Conservation (phyloP, 2,888 invertebrate species). For the Archips crataeganus region DNA sequence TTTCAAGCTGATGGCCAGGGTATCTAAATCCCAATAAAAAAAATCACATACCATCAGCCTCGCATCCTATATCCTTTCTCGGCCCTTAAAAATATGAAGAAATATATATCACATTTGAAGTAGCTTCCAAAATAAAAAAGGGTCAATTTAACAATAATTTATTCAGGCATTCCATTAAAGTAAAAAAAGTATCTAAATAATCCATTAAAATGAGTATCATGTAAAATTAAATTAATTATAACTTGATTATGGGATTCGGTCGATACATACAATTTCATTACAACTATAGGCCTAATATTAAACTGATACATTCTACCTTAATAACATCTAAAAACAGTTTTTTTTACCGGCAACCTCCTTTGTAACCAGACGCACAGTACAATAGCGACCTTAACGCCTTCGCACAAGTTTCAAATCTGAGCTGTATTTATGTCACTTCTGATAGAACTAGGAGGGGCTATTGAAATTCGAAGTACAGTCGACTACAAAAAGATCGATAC, state of each 20-base stretch:
- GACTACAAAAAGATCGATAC: too few species aligned
- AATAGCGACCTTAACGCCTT: background rate
- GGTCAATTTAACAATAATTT: constrained; percentile 52
- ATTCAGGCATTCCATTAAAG: constrained; percentile 44
- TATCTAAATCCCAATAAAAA: too few species aligned
- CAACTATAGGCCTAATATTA: constrained; percentile 23
- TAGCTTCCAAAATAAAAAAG: constrained; percentile 31
- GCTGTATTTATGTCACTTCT: background rate
- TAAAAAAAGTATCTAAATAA: constrained; percentile 55
- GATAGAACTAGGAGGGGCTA: too few species aligned
- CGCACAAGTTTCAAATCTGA: background rate
- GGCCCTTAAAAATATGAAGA: too few species aligned
- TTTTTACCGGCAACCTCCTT: background rate
- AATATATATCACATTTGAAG: too few species aligned
- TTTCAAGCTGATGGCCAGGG: too few species aligned
- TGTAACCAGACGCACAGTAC: background rate
- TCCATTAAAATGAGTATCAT: constrained; percentile 42
- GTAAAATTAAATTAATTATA: constrained; percentile 13
- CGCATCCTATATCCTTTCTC: too few species aligned
- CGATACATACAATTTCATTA: constrained; percentile 22
- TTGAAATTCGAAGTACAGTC: too few species aligned
- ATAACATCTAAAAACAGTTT: background rate
- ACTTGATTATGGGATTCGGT: constrained; percentile 11
- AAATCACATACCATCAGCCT: too few species aligned
- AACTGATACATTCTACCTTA: background rate